phyloP scores from a whole-genome alignment of 2,888 invertebrate species.

The Agrochola circellaris region DNA sequence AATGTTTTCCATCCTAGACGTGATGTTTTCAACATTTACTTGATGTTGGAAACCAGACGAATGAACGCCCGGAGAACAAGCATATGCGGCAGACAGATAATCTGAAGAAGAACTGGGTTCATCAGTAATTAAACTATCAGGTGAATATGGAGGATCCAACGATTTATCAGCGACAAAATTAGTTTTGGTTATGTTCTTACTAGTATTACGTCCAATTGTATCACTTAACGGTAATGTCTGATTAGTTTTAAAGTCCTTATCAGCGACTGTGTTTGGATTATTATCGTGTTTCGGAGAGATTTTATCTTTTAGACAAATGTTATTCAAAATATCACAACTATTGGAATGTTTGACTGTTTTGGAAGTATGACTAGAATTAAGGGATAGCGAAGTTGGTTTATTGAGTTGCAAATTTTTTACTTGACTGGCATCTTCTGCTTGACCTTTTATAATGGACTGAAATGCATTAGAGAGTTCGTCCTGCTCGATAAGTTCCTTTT shows the following conservation, averaged over 20 bases:
- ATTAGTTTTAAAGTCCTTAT: conserved; percentile 68
- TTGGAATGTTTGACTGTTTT: conserved; percentile 85
- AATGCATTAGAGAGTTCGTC: conserved; percentile 89
- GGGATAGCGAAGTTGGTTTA: conserved; percentile 83
- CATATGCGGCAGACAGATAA: conserved; percentile 84
- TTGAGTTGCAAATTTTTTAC: conserved; percentile 71
- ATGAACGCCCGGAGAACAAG: conserved; percentile 79
- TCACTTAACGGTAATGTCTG: conserved; percentile 56
- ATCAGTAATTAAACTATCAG: conserved; percentile 84
- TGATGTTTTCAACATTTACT: conserved; percentile 78
- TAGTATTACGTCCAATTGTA: conserved; percentile 56
- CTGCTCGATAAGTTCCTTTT: conserved; percentile 89
- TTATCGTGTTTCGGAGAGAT: conserved; percentile 60
- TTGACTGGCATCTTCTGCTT: conserved; percentile 75
- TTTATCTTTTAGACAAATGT: conserved; percentile 71
- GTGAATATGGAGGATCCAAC: conserved; percentile 78
- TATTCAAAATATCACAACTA: conserved; percentile 82
- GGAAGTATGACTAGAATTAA: conserved; percentile 84
- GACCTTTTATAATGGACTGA: conserved; percentile 85
- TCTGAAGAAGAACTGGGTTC: conserved; percentile 86
- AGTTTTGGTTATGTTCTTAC: conserved; percentile 57
- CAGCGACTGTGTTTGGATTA: conserved; percentile 61
- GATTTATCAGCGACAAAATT: conserved; percentile 70
- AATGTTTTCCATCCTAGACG: conserved; percentile 83
- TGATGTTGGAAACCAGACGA: conserved; percentile 73